Percentiles rank a stretch among this genome's conserved stretches.
Conservation (phyloP, 2,113 vertebrate species). For the Cathartes aura region DNA sequence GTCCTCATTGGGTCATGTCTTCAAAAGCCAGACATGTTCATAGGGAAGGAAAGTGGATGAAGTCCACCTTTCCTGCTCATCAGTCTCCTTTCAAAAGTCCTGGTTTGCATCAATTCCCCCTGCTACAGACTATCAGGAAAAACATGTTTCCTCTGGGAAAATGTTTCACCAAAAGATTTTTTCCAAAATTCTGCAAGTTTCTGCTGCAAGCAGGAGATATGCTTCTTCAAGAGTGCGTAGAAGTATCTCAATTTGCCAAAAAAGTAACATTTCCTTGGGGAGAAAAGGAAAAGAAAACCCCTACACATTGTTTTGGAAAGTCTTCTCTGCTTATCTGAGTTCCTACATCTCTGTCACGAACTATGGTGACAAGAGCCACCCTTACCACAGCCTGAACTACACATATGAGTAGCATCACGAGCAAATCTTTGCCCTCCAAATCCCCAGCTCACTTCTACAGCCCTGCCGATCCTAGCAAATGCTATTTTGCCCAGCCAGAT, state of each 20-base stretch:
- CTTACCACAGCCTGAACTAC: neutral
- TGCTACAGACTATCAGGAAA: neutral
- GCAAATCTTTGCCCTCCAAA: neutral
- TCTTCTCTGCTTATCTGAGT: neutral
- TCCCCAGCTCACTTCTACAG: neutral
- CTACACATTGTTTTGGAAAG: neutral
- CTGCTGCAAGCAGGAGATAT: neutral
- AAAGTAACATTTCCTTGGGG: rapidly evolving
- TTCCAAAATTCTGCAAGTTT: neutral
- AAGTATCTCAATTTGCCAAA: neutral
- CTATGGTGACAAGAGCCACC: neutral
- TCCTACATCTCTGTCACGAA: neutral
- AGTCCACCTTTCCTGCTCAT: neutral
- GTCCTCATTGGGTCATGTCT: neutral
- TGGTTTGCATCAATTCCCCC: neutral
- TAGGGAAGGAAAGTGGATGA: neutral
- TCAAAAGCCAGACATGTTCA: neutral
- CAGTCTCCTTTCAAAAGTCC: neutral
- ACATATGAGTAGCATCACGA: rapidly evolving
- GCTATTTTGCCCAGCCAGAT: neutral
- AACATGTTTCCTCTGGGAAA: neutral
- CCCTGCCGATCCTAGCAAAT: neutral
- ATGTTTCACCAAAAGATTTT: neutral
- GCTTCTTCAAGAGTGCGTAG: rapidly evolving
- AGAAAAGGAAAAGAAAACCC: neutral